Evolutionary conservation across 2,113 vertebrate genomes (phyloP).

Genomic region (Tragelaphus scriptus): DNA sequence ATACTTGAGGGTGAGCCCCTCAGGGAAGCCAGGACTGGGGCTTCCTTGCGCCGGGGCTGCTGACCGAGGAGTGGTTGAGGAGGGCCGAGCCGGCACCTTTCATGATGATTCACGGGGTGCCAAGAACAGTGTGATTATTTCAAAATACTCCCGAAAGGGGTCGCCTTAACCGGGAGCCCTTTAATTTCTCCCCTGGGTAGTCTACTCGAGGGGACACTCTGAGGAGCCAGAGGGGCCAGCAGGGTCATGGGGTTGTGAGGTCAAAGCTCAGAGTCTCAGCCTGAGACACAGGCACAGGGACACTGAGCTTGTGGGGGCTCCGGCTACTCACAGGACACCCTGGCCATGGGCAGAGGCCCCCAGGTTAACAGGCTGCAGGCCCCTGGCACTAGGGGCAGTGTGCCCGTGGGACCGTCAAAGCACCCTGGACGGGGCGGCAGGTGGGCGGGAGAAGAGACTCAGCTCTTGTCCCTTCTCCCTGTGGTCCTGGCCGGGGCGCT

Average conservation of each 20-base stretch:
- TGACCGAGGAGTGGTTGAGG: background rate
- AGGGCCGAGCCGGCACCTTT: background rate
- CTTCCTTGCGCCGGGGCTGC: background rate
- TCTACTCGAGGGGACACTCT: background rate
- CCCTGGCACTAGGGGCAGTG: background rate
- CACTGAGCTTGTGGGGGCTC: background rate
- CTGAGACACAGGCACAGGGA: background rate
- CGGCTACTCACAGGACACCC: background rate
- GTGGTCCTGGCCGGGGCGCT: no score
- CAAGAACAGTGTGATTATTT: slow-evolving; percentile 21
- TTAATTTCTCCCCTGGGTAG: background rate
- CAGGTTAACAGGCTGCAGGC: fast-evolving
- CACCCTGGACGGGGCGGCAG: fast-evolving
- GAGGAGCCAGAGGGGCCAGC: background rate
- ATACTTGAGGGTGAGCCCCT: background rate
- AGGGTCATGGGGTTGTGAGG: background rate
- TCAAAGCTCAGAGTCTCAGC: background rate
- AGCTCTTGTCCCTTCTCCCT: background rate
- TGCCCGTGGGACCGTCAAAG: fast-evolving
- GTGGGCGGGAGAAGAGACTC: background rate
- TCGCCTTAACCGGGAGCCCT: background rate
- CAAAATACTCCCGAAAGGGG: slow-evolving; percentile 14
- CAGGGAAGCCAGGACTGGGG: background rate
- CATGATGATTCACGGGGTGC: background rate
- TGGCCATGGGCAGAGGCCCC: fast-evolving